phyloP scores from a whole-genome alignment of 2,113 vertebrate species.

The Tragelaphus buxtoni region DNA sequence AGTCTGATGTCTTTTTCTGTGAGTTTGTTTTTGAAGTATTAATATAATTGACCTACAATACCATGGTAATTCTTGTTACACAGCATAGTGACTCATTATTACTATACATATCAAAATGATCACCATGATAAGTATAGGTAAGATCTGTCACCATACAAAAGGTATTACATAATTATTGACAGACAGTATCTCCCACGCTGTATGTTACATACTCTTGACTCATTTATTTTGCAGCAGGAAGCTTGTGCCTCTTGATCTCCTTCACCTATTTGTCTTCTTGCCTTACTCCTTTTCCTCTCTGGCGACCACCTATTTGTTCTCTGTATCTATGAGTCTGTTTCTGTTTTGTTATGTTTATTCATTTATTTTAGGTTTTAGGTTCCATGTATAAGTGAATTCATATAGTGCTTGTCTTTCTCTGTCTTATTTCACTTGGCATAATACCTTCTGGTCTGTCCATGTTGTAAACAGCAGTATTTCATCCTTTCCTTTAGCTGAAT shows the following conservation, averaged over 20 bases:
- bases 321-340: neutral
- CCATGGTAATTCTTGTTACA: neutral
- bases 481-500: neutral
- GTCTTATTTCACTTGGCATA: neutral
- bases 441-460: neutral
- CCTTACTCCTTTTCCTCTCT: neutral
- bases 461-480: neutral
- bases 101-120: neutral
- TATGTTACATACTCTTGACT: neutral
- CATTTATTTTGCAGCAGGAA: neutral
- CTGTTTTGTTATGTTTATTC: neutral
- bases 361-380: neutral
- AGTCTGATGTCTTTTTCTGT: neutral
- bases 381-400: neutral
- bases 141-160: neutral
- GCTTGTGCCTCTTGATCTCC: neutral
- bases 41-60: neutral
- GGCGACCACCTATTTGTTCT: neutral
- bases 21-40: neutral
- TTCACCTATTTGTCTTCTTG: neutral
- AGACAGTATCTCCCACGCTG: neutral
- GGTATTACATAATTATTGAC: neutral
- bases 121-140: neutral
- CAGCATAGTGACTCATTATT: neutral
- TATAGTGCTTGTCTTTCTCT: neutral